A percentile compares a stretch with the other conserved stretches of the same genome.
phyloP scores from a whole-genome alignment of 1,140 invertebrate genomes.

The honey bee (Apis mellifera) region Amel_HAv3.1 CM009937.2:9909501-9910000 shows the following conservation, averaged over 20 bases:
- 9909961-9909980: background rate
- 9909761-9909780: slow-evolving; percentile 25
- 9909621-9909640: slow-evolving; percentile 45
- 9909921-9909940: slow-evolving; percentile 41
- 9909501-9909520: slow-evolving; percentile 42
- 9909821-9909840: slow-evolving; percentile 41
- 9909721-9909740: background rate
- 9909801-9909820: slow-evolving; percentile 55
- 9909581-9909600: slow-evolving; percentile 8
- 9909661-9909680: background rate
- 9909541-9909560: slow-evolving; percentile 43
- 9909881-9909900: slow-evolving; percentile 47
- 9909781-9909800: slow-evolving; percentile 16
- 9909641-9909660: slow-evolving; percentile 54
- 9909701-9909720: too few species aligned
- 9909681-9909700: too few species aligned
- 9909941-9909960: background rate
- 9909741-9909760: background rate
- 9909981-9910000: background rate
- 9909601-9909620: slow-evolving; percentile 39
- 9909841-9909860: slow-evolving; percentile 54
- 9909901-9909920: slow-evolving; percentile 37
- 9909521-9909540: slow-evolving; percentile 49
- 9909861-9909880: slow-evolving; percentile 62
- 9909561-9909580: slow-evolving; percentile 37